These are phyloP conservation scores for Anarsia innoxiella DNA, from an alignment of 2,888 invertebrate species.

Conservation along the genomic window DNA sequence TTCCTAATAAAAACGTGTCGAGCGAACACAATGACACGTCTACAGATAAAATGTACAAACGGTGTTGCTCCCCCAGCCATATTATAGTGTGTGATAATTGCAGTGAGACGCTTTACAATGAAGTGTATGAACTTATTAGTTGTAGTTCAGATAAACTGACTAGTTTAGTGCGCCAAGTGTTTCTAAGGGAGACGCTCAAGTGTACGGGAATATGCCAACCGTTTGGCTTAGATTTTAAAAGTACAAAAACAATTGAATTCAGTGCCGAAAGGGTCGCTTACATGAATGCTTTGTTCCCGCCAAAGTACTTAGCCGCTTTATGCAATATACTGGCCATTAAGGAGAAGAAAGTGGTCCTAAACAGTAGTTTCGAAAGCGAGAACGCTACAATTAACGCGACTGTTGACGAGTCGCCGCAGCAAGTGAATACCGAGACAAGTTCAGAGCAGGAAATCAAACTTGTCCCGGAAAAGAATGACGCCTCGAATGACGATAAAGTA, in stretches of 20 bases:
- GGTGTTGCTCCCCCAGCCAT: conserved; percentile 84
- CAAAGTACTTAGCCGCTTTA: conserved; percentile 83
- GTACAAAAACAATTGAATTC: conserved; percentile 69
- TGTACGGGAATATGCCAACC: conserved; percentile 76
- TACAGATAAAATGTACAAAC: conserved; percentile 54
- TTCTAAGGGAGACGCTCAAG: conserved; percentile 77
- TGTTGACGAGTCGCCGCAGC: conserved; percentile 49
- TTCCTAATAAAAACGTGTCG: conserved; percentile 73
- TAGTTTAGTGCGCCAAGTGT: conserved; percentile 74
- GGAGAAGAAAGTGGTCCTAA: conserved; percentile 79
- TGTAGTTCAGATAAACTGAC: conserved; percentile 79
- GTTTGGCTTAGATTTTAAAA: conserved; percentile 78
- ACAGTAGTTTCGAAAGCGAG: conserved; percentile 76
- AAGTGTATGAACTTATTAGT: conserved; percentile 83
- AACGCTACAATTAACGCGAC: conserved; percentile 66
- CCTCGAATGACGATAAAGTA: conserved; percentile 44
- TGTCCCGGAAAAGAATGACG: conserved; percentile 45
- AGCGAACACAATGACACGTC: conserved; percentile 63
- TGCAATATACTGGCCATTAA: conserved; percentile 84
- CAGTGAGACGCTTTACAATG: conserved; percentile 80
- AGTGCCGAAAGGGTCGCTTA: conserved; percentile 71
- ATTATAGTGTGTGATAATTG: conserved; percentile 85
- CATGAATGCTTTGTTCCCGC: conserved; percentile 77
- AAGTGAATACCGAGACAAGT: conserved; percentile 44
- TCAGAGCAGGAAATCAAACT: conserved; percentile 52